Evolutionary conservation across 2,888 invertebrate genomes (phyloP).

Genomic region (Eupithecia centaureata): DNA sequence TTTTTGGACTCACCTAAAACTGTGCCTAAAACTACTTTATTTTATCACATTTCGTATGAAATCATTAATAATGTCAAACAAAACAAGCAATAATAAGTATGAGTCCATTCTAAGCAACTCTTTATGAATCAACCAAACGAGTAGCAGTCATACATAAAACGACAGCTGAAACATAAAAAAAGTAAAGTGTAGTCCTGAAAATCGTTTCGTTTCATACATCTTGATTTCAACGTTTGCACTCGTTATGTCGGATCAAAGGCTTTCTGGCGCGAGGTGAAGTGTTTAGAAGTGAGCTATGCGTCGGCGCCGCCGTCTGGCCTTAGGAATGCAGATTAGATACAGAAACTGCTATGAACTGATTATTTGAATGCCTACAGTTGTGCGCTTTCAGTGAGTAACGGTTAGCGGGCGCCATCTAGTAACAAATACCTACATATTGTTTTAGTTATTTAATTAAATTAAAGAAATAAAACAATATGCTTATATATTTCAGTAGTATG

Average conservation of each 20-base stretch:
- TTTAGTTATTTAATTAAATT: too few relatives aligned
- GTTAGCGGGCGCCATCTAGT: conserved; percentile 8
- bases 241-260: conserved; percentile 40
- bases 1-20: background rate
- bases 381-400: conserved; percentile 15
- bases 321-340: conserved; percentile 40
- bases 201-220: conserved; percentile 28
- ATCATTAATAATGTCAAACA: conserved; percentile 5
- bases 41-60: background rate
- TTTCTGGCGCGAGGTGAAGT: conserved; percentile 57
- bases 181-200: conserved; percentile 21
- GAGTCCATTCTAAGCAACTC: conserved; percentile 20
- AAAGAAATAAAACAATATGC: too few relatives aligned
- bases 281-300: conserved; percentile 55
- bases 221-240: conserved; percentile 28
- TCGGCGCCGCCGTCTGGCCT: conserved; percentile 50
- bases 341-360: conserved; percentile 22
- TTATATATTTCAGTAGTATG: too few relatives aligned
- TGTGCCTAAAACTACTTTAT: background rate
- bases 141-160: conserved; percentile 8
- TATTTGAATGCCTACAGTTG: conserved; percentile 25
- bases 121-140: conserved; percentile 20
- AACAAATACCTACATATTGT: too few relatives aligned
- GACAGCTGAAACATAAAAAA: conserved; percentile 20
- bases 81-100: conserved; percentile 9